A percentile compares a stretch with the other conserved stretches of the same genome.
These are phyloP conservation scores for Troides oblongomaculatus DNA, from an alignment of 2,888 invertebrate species.

Conservation along the genomic window DNA sequence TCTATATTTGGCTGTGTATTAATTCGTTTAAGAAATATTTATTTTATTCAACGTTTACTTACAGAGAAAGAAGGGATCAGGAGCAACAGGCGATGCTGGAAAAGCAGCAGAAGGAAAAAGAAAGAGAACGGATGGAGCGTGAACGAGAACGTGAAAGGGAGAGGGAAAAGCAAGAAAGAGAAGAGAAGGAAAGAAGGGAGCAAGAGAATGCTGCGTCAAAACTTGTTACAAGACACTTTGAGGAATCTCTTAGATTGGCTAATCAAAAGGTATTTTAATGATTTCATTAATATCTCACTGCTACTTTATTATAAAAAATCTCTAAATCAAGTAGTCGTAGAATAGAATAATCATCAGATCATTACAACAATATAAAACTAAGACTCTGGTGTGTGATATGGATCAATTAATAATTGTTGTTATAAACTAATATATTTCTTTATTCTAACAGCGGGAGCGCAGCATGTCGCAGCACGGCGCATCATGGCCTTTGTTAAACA, in stretches of 20 bases:
- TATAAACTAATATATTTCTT: neutral
- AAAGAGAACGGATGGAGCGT: slow-evolving; percentile 83
- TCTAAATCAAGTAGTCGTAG: too few relatives aligned
- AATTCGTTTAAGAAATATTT: neutral
- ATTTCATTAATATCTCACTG: neutral
- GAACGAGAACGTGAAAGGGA: slow-evolving; percentile 76
- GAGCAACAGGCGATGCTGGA: slow-evolving; percentile 82
- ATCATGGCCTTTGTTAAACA: slow-evolving; percentile 80
- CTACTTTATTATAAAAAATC: too few relatives aligned
- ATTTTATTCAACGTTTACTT: slow-evolving; percentile 42
- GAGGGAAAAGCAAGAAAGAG: slow-evolving; percentile 76
- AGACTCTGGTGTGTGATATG: too few relatives aligned
- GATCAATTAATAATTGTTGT: neutral
- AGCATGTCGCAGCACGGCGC: slow-evolving; percentile 69
- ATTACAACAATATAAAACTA: too few relatives aligned
- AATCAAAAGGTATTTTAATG: slow-evolving; percentile 84
- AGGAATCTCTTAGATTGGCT: slow-evolving; percentile 89
- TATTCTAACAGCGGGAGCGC: slow-evolving; percentile 71
- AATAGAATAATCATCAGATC: too few relatives aligned
- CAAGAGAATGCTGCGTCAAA: slow-evolving; percentile 87
- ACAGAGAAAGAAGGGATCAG: slow-evolving; percentile 74
- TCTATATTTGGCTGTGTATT: neutral
- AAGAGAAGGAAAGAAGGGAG: slow-evolving; percentile 81
- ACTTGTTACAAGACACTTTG: slow-evolving; percentile 93
- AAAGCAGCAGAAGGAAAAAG: slow-evolving; percentile 84